Evolutionary conservation across 2,888 invertebrate species (phyloP).

Genomic region (Choreutis nemorana): DNA sequence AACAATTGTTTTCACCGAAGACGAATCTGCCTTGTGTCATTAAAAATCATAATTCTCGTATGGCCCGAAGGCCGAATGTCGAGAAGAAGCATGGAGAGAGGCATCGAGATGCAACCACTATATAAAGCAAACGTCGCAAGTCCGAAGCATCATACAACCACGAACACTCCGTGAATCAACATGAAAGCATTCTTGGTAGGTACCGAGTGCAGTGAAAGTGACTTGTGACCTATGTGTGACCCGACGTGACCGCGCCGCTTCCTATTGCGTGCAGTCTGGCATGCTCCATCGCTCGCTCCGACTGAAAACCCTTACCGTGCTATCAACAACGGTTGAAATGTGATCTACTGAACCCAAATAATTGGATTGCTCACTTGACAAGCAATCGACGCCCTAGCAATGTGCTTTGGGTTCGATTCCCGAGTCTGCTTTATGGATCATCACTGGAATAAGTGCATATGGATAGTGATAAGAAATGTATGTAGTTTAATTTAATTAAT

Average conservation of each 20-base stretch:
- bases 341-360: no score
- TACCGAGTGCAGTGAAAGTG: constrained; percentile 61
- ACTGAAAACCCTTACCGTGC: no score
- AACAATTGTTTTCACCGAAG: constrained; percentile 61
- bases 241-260: constrained; percentile 32
- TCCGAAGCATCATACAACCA: constrained; percentile 58
- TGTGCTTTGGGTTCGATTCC: no score
- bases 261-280: constrained; percentile 40
- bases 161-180: constrained; percentile 61
- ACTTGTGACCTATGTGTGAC: constrained; percentile 51
- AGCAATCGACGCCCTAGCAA: no score
- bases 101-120: constrained; percentile 44
- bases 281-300: constrained; percentile 33
- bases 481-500: no score
- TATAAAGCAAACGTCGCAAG: constrained; percentile 43
- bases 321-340: no score
- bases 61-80: constrained; percentile 62
- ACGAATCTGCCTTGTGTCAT: constrained; percentile 57
- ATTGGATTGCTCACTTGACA: no score
- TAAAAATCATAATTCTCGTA: constrained; percentile 64
- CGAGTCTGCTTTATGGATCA: no score
- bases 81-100: constrained; percentile 64
- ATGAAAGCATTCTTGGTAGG: constrained; percentile 67
- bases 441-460: no score
- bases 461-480: no score